phyloP scores from a whole-genome alignment of 2,888 invertebrate genomes.

The Oligia fasciuncula region DNA sequence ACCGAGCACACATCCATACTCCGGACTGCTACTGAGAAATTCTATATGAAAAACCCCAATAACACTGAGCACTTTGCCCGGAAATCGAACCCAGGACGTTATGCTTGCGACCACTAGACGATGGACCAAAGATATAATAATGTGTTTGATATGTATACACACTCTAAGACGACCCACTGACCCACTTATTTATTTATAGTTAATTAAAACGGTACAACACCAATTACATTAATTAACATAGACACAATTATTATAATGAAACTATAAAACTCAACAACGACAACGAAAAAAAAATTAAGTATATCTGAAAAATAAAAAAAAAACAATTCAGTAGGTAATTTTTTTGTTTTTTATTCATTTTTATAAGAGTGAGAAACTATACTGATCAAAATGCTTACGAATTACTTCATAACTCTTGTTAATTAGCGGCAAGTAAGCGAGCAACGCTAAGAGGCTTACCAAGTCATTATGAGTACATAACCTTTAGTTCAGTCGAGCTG shows the following conservation, averaged over 20 bases:
- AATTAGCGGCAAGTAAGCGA: conserved; percentile 35
- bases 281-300: too few species aligned
- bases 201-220: too few species aligned
- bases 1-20: background rate
- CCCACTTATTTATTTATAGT: too few species aligned
- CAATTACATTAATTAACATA: too few species aligned
- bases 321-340: too few species aligned
- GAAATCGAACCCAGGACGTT: background rate
- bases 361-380: background rate
- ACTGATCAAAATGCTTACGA: background rate
- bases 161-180: too few species aligned
- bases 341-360: too few species aligned
- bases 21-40: background rate
- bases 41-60: background rate
- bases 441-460: conserved; percentile 49
- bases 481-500: conserved; percentile 40
- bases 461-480: conserved; percentile 48
- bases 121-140: background rate
- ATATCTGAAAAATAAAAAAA: too few species aligned
- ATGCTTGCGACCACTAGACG: background rate
- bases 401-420: conserved; percentile 1
- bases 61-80: background rate
- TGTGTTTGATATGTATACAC: background rate
- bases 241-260: too few species aligned
- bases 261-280: too few species aligned